Base-by-base conservation (phyloP, 2,113 vertebrate species). In the Lethenteron camtschaticum region DNA sequence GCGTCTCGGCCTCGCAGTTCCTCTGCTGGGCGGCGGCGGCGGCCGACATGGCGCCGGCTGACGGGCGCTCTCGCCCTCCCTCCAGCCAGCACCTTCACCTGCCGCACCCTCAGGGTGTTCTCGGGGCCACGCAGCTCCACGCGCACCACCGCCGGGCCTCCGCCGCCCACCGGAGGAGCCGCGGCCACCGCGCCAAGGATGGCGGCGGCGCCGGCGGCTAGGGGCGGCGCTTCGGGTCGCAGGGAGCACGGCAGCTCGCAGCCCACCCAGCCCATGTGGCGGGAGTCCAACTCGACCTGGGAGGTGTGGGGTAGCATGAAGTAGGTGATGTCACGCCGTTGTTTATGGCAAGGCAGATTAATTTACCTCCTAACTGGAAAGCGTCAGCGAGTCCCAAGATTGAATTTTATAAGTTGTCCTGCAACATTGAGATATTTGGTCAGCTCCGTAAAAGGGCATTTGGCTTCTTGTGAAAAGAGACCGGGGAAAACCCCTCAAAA, bases 31-130 rank as follows among this genome's bases (percentile, higher is more conserved):
- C 63, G 70, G 90, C 86, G 69, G 96, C 82, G 68, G 90, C 90
- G 75, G 94, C 88, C 56, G 94, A 96, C 74, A 96, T 87, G 76
- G 90, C 9, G 89, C 90, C 7, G 83, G 86, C 69, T 96, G 96
- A 79, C 92, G 96, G 75, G 95, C 88, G 78, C 85, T 89, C 76
- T 99, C 92, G 0, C 89, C 89, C 57, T 99, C 92, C 75, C 96
- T 96, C 92, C 92, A 99, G 14, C 92, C 92, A 9, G 83, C 20
- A 99, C 83, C 80, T 96, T 96, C n/a, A 99, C 92, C 78, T 99
- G 94, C 57, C 92, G 86, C 75, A 99, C 91, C 79, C 94, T 82
- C 70, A 99, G 78, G 0, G 94, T 99, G 79, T 99, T 99, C 79
- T 99, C 94, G 2, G 92, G 94, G 57, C 94, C 94, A 72, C 96